Base-by-base conservation (phyloP, 2,797 vertebrate genomes). In the Sparidentex hasta region DNA sequence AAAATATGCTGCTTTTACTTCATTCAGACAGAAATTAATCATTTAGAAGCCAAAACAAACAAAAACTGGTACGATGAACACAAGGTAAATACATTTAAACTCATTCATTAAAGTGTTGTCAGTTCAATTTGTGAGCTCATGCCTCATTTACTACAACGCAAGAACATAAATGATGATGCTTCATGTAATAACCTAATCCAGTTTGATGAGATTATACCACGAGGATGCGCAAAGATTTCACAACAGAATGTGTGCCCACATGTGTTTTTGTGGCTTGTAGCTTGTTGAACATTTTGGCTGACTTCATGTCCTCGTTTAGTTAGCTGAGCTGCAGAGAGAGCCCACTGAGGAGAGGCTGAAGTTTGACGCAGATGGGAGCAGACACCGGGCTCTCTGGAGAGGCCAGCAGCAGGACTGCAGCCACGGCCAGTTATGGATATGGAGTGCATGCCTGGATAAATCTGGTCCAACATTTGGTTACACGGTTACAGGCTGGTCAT, bases 341-440 rank as follows among this genome's bases (percentile, higher is more conserved):
- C 59, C 52, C 56, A 69, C 59, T 6, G 47, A 79, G 78, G 70
- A 77, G 67, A 88, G 61, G 72, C 80, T 76, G 69, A 76, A 23
- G 80, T 85, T 85, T 91, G 90, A 88, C 71, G 46, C 82, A 76
- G 79, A 92, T 88, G 85, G 82, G 66, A 91, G 75, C 69, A 78
- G 91, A 92, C 90, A 90, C 88, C 85, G 90, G 91, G 89, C 80
- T 88, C 83, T 87, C 82, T 44, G 57, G 59, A 80, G 88, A 83
- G 81, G 80, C 82, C 86, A 74, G 78, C 78, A 84, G 83, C 70
- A 81, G 80, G 74, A 82, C 79, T 41, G 66, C 57, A 90, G 82
- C 81, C 82, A 83, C 8, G 57, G 79, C 73, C 78, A 75, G 84
- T 84, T 83, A 83, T 82, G 83, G 79, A 86, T 81, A 81, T 71